Evolutionary conservation across 2,113 vertebrate genomes (phyloP), one percentile per base, ranked within the genome.

Genomic region (Cryptotis parvus): DNA sequence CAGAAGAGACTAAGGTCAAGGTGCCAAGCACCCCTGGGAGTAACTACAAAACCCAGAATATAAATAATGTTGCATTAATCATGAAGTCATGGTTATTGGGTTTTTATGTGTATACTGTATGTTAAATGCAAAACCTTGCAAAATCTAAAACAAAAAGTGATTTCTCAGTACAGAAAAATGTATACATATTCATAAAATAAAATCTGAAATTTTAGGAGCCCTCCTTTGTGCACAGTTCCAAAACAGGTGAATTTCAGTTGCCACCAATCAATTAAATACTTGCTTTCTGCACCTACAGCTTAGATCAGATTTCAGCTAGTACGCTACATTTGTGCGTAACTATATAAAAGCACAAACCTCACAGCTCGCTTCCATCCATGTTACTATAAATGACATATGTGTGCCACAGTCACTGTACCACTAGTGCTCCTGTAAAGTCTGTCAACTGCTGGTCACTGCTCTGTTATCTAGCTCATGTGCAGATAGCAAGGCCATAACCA

Each of bases 91-190:
- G 26, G 68, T 61, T 61, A 35, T 15, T 31, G 9, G 10, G 72
- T 91, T 69, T 37, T 83, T 9, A 61, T 12, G 43, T 33, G 8
- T 31, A 88, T 74, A 33, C 2, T 29, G 87, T 20, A 70, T 58
- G 61, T 52, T 83, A 91, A 90, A 68, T 86, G 33, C 80, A 88
- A 80, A 43, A 49, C 11, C 45, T 12, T 81, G 16, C 6, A 49
- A 76, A 92, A 69, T 45, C 18, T 52, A 9, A 49, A 10, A 18
- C 65, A 82, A 15, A 90, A 91, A 90, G 63, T 69, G 12, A 63
- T 24, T 41, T n/a, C 35, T 33, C 75, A 68, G 11, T 49, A 75
- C 83, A 89, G 39, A 73, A 85, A 84, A 85, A 85, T 27, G 69
- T n/a, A 29, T 73, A 77, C 10, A 33, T 69, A 39, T 29, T 27